phyloP scores from a whole-genome alignment of 2,888 invertebrate species.

The Mamestra brassicae region DNA sequence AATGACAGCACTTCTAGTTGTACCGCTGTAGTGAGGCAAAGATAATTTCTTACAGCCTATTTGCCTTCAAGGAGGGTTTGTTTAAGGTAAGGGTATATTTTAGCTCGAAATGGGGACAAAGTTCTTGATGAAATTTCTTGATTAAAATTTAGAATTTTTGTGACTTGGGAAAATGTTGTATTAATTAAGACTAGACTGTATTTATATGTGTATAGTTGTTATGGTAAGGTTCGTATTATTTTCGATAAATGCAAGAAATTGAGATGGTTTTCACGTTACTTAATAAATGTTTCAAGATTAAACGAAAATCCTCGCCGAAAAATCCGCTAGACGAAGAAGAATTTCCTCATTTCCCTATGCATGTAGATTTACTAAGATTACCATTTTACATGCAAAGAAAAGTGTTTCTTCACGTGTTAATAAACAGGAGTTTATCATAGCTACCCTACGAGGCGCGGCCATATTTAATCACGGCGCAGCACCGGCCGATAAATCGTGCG shows the following conservation, averaged over 20 bases:
- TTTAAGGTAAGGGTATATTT: slow-evolving; percentile 57
- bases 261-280: neutral
- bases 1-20: slow-evolving; percentile 85
- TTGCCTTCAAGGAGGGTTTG: slow-evolving; percentile 74
- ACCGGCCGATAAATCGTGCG: slow-evolving; percentile 77
- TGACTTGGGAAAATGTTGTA: neutral
- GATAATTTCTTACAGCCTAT: slow-evolving; percentile 87
- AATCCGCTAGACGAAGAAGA: neutral
- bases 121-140: slow-evolving; percentile 69
- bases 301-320: neutral
- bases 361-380: slow-evolving; percentile 30
- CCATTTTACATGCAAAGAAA: slow-evolving; percentile 25
- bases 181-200: no score
- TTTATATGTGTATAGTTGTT: neutral
- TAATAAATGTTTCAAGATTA: neutral
- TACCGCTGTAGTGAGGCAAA: slow-evolving; percentile 73
- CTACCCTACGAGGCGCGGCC: slow-evolving; percentile 58
- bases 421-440: slow-evolving; percentile 43
- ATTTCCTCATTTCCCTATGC: neutral
- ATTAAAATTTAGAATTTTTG: slow-evolving; percentile 62
- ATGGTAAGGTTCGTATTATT: neutral
- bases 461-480: slow-evolving; percentile 82
- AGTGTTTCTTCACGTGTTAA: slow-evolving; percentile 31
- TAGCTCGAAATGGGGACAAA: slow-evolving; percentile 61
- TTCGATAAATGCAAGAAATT: neutral